Conservation (phyloP, 2,888 invertebrate genomes). For the Eupithecia dodoneata region DNA sequence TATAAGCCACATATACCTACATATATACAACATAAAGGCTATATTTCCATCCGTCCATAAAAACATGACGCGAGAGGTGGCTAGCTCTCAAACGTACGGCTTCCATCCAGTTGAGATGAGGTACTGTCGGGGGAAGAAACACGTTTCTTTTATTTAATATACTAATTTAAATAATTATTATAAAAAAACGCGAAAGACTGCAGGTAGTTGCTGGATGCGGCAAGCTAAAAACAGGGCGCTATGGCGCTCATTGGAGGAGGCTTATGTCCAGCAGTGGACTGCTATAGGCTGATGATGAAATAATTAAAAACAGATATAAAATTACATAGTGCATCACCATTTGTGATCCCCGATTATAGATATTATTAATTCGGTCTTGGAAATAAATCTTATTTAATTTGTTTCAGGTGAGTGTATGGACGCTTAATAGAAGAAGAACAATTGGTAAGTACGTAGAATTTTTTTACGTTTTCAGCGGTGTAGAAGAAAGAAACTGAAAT, state of each 20-base stretch:
- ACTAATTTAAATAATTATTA: too few relatives aligned
- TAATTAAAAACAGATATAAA: too few relatives aligned
- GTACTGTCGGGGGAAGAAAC: conserved; percentile 5
- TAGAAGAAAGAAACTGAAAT: too few relatives aligned
- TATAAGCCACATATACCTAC: background rate
- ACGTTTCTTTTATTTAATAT: background rate
- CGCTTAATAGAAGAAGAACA: background rate
- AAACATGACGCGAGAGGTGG: conserved; percentile 2
- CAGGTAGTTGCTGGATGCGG: too few relatives aligned
- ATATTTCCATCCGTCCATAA: background rate
- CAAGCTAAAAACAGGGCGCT: too few relatives aligned
- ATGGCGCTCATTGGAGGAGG: too few relatives aligned
- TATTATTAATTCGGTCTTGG: background rate
- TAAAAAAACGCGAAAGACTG: too few relatives aligned
- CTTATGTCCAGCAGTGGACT: too few relatives aligned
- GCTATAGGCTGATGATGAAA: too few relatives aligned
- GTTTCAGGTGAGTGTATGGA: background rate
- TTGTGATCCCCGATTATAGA: too few relatives aligned
- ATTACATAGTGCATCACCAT: too few relatives aligned
- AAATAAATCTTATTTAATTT: background rate
- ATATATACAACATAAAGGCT: background rate
- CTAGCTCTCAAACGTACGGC: conserved; percentile 18
- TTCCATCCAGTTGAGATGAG: conserved; percentile 27
- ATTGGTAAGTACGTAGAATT: background rate
- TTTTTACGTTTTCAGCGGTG: too few relatives aligned